Evolutionary conservation across 2,113 vertebrate species (phyloP), one percentile per base, ranked within the genome.

Genomic region (Telmatochromis sp.): DNA sequence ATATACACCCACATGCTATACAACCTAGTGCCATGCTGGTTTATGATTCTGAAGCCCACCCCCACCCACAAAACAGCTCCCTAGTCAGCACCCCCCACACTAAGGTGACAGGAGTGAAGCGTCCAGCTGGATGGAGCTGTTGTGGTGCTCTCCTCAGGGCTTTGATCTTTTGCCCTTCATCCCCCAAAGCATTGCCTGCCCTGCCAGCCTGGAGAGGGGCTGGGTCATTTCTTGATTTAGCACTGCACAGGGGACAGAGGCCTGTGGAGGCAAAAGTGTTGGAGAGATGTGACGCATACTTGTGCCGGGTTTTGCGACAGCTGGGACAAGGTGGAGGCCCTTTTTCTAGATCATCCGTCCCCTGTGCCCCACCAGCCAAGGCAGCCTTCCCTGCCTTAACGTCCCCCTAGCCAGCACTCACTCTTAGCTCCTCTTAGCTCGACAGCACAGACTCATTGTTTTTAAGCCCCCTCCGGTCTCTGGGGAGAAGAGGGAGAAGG

Each of bases 111-210:
- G 91, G 94, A 93, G 93, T 88, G 92, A 92, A 91, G 88, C 73
- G 82, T 94, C 94, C 94, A 95, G 95, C 94, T 95, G 95, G 92
- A 95, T 88, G 89, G 45, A 90, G 80, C 92, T 95, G 91, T 92
- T 95, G 91, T 93, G 86, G 68, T 94, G 55, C 89, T 90, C 91
- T 95, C 91, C 89, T 89, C 91, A 93, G 93, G 89, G 87, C 91
- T 93, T 92, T 94, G 93, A 94, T 93, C 89, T 90, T 93, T 93
- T 94, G 89, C 87, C 91, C 93, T 92, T 92, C 86, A 88, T 90
- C 89, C 85, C 89, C 81, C 91, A 91, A 91, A 89, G 94, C 85
- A 84, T 49, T 11, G 51, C 81, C 85, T 49, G 65, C 51, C 31
- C 87, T 90, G 90, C 91, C 84, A 89, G 83, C 58, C 47, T 55